Conservation (phyloP, 2,113 vertebrate genomes). For the Centrocercus urophasianus region DNA sequence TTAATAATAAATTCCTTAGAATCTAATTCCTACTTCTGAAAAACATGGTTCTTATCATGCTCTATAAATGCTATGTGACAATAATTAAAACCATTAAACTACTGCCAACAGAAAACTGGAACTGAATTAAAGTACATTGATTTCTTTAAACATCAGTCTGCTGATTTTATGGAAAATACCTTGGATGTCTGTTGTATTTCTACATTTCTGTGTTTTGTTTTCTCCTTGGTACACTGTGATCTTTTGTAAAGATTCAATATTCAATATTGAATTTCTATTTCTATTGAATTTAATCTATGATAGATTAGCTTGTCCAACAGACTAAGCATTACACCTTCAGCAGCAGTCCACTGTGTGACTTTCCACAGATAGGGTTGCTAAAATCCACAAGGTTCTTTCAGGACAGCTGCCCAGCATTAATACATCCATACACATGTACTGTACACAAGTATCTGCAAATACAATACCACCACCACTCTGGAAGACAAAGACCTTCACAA, state of each 20-base stretch:
- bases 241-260: background rate
- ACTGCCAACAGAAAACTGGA: slow-evolving; percentile 6
- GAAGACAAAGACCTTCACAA: background rate
- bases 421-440: background rate
- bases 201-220: background rate
- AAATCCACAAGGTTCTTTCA: background rate
- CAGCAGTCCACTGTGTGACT: background rate
- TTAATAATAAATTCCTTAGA: background rate
- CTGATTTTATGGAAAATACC: background rate
- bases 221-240: background rate
- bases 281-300: background rate
- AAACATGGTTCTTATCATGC: background rate
- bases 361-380: background rate
- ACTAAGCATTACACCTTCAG: background rate
- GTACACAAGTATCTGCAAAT: background rate
- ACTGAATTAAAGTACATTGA: slow-evolving; percentile 19
- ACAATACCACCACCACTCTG: background rate
- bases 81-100: slow-evolving; percentile 45
- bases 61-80: background rate
- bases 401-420: background rate
- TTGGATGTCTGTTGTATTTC: background rate
- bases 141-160: slow-evolving; percentile 9
- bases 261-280: no score
- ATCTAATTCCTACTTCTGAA: slow-evolving; percentile 25
- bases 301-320: background rate